These are phyloP conservation scores for Drosophila auraria DNA, from an alignment of 1,140 invertebrate species.

Conservation along the genomic window DNA sequence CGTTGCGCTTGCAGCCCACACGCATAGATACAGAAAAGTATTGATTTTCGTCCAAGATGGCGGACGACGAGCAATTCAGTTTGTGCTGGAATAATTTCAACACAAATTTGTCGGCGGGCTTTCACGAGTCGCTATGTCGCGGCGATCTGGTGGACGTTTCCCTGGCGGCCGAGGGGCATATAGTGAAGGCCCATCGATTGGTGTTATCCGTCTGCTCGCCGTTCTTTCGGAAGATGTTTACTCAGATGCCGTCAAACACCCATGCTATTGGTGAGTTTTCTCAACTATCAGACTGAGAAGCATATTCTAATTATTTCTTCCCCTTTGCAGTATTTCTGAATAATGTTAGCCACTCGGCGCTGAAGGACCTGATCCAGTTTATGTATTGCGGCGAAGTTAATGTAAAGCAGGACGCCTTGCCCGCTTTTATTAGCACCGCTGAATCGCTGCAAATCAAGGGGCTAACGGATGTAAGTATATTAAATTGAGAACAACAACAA, in stretches of 20 bases:
- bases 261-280: constrained; percentile 87
- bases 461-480: constrained; percentile 87
- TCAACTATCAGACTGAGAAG: not conserved
- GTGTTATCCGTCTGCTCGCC: constrained; percentile 94
- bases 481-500: constrained; percentile 35
- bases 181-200: constrained; percentile 92
- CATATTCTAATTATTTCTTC: constrained; percentile 18
- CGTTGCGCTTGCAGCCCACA: constrained; percentile 36
- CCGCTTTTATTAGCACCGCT: constrained; percentile 93
- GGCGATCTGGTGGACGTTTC: constrained; percentile 93
- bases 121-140: constrained; percentile 90
- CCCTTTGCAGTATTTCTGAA: constrained; percentile 91
- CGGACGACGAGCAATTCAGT: constrained; percentile 91
- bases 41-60: constrained; percentile 86
- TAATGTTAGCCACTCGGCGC: constrained; percentile 91
- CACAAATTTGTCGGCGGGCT: constrained; percentile 90
- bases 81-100: constrained; percentile 92
- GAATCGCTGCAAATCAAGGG: constrained; percentile 94
- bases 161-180: constrained; percentile 91
- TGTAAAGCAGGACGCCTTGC: constrained; percentile 93
- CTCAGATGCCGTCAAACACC: constrained; percentile 87
- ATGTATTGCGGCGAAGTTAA: constrained; percentile 95
- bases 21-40: constrained; percentile 78
- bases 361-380: constrained; percentile 92
- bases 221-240: constrained; percentile 93